Conservation (phyloP, 2,888 invertebrate genomes). For the Drosophila sordidapex region DNA sequence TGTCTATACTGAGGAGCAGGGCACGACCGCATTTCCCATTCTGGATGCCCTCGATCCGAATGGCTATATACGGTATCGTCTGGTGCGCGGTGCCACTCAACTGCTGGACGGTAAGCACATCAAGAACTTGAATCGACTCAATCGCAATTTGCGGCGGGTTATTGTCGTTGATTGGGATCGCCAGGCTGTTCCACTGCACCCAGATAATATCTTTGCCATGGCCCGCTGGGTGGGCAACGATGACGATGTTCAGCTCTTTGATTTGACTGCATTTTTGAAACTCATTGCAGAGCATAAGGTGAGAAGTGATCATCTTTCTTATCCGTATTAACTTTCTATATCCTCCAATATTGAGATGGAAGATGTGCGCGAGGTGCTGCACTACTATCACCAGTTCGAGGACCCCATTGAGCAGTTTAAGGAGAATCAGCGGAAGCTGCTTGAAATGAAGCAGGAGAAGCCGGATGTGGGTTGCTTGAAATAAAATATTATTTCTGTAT, state of each 20-base stretch:
- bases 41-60: slow-evolving; percentile 97
- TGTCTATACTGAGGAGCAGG: slow-evolving; percentile 97
- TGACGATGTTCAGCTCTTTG: slow-evolving; percentile 94
- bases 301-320: background rate
- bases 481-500: background rate
- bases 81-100: slow-evolving; percentile 97
- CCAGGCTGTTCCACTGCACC: slow-evolving; percentile 93
- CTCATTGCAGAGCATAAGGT: slow-evolving; percentile 91
- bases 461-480: background rate
- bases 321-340: background rate
- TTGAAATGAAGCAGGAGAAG: slow-evolving; percentile 88
- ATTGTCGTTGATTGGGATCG: slow-evolving; percentile 98
- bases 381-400: slow-evolving; percentile 96
- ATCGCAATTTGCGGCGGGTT: slow-evolving; percentile 93
- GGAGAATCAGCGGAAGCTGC: slow-evolving; percentile 92
- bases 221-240: slow-evolving; percentile 97
- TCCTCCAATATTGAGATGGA: slow-evolving; percentile 87
- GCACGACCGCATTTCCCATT: slow-evolving; percentile 97
- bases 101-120: slow-evolving; percentile 97
- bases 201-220: slow-evolving; percentile 94
- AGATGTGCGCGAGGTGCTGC: slow-evolving; percentile 97
- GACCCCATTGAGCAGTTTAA: slow-evolving; percentile 97
- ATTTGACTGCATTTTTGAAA: slow-evolving; percentile 95
- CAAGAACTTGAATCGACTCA: slow-evolving; percentile 94
- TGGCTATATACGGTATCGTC: slow-evolving; percentile 93